phyloP scores from a whole-genome alignment of 2,797 vertebrate genomes.

The Parotocinclus haroldoi region DNA sequence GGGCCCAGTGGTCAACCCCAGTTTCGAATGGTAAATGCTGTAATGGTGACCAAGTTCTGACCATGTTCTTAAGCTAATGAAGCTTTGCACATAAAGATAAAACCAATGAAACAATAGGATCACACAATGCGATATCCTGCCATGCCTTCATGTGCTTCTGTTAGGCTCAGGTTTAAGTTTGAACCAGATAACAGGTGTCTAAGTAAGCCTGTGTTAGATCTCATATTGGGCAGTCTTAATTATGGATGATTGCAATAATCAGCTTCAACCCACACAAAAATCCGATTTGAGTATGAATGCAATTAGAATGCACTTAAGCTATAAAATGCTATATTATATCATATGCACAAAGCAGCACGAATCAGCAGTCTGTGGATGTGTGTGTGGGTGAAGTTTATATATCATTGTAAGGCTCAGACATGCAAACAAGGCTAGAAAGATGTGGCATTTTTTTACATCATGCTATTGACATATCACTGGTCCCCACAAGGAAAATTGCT shows the following conservation, averaged over 20 bases:
- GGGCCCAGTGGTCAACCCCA: neutral
- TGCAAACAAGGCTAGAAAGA: too few species aligned
- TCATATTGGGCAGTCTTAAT: neutral
- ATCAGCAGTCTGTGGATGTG: neutral
- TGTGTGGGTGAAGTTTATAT: neutral
- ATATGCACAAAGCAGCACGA: neutral
- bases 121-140: neutral
- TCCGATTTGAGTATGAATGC: conserved; percentile 4
- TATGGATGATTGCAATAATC: conserved; percentile 6
- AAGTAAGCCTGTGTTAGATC: too few species aligned
- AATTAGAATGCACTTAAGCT: conserved; percentile 16
- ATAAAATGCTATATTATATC: conserved; percentile 22
- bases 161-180: neutral
- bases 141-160: too few species aligned
- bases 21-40: conserved; percentile 1
- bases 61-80: neutral
- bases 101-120: neutral
- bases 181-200: conserved; percentile 19
- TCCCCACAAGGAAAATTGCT: too few species aligned
- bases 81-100: neutral
- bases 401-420: too few species aligned
- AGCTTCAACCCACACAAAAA: neutral
- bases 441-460: too few species aligned
- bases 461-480: too few species aligned
- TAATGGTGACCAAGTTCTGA: conserved; percentile 6